These are phyloP conservation scores for Dysmachus trigonus DNA, from an alignment of 2,888 invertebrate genomes.

Conservation along the genomic window DNA sequence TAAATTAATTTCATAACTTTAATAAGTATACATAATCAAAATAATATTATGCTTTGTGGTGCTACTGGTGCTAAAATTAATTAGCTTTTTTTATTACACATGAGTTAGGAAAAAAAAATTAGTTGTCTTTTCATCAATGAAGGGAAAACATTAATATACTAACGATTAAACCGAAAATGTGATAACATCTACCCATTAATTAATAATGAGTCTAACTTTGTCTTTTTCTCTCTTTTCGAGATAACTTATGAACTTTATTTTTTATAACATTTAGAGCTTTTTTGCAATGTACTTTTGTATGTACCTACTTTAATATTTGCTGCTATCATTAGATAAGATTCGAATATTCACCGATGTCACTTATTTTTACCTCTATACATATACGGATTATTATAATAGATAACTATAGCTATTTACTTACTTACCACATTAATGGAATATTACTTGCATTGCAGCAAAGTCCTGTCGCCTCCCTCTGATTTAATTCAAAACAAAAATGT, in stretches of 20 bases:
- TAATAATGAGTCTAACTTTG: no score
- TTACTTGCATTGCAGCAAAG: neutral
- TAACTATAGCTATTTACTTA: neutral
- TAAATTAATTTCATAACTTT: no score
- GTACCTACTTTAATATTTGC: neutral
- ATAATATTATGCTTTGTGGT: no score
- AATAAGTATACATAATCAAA: no score
- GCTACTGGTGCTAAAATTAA: no score
- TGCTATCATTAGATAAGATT: neutral
- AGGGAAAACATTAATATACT: no score
- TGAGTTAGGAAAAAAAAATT: no score
- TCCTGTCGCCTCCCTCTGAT: neutral
- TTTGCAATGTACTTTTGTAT: neutral
- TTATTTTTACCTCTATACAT: neutral
- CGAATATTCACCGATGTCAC: neutral
- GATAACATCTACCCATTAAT: neutral
- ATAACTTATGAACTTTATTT: neutral
- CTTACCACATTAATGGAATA: neutral
- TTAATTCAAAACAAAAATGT: neutral
- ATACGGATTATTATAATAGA: neutral
- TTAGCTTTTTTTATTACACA: no score
- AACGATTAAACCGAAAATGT: neutral
- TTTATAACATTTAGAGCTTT: neutral
- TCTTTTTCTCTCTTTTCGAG: neutral
- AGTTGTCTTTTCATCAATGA: no score